Evolutionary conservation across 2,888 invertebrate species (phyloP).

Genomic region (Eurytoma californica): DNA sequence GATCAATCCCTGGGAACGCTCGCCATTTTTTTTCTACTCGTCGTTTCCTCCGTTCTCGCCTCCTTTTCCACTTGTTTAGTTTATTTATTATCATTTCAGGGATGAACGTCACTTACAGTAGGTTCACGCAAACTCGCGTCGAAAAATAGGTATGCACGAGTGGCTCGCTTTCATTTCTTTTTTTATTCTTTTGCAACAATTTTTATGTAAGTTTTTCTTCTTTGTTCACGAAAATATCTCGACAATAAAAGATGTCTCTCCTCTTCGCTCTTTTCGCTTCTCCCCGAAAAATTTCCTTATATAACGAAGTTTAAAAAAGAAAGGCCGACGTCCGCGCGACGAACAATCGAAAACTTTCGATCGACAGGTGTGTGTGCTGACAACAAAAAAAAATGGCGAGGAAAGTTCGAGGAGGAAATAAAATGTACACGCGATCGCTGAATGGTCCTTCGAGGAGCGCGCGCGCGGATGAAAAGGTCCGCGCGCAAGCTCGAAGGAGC

Average conservation of each 20-base stretch:
- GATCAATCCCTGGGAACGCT: constrained; percentile 44
- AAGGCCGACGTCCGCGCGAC: no score
- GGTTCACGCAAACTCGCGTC: constrained; percentile 8
- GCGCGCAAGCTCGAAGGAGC: background rate
- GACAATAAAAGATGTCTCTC: constrained; percentile 37
- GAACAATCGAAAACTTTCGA: no score
- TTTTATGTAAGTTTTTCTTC: constrained; percentile 51
- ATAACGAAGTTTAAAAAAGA: no score
- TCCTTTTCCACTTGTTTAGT: background rate
- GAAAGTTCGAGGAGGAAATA: background rate
- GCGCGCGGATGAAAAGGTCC: no score
- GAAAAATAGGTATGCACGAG: constrained; percentile 46
- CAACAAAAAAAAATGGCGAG: background rate
- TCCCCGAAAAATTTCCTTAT: background rate
- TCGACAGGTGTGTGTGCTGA: no score
- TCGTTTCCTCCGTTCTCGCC: background rate
- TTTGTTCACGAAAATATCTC: constrained; percentile 52
- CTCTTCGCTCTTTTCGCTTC: constrained; percentile 8
- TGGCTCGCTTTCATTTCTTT: constrained; percentile 13
- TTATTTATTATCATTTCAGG: constrained; percentile 15
- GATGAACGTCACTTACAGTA: constrained; percentile 47
- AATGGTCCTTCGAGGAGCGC: constrained; percentile 17
- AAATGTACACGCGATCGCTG: constrained; percentile 28
- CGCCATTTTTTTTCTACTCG: constrained; percentile 7
- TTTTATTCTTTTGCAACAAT: constrained; percentile 36